Evolutionary conservation across 1,140 invertebrate species (phyloP), one percentile per base, ranked within the genome.

Genomic region (Eulimnadia texana): DNA sequence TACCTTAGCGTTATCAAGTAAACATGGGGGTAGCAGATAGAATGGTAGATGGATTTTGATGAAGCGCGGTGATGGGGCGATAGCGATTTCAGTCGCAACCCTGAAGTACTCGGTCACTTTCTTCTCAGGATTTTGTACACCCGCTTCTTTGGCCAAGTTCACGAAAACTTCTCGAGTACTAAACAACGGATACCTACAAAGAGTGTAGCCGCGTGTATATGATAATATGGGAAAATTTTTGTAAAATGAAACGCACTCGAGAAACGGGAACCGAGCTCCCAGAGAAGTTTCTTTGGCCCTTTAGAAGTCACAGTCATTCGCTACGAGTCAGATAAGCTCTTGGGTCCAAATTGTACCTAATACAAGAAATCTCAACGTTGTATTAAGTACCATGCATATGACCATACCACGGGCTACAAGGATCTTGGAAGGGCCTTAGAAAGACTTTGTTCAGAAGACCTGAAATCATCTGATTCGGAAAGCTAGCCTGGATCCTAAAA

Each of bases 271-370:
- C 11, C 73, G 65, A 9, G 62, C 61, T 19, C 13, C 65, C 59
- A 72, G 64, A 63, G 65, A 63, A 2, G 75, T 73, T 2, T 65
- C 63, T 33, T 77, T 73, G 0, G 69, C 62, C 66, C 70, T 66
- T 27, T 78, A 71, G 11, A 74, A 74, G 65, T 81, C 73, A 2
- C 77, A 64, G 62, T 79, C 68, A 62, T 78, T 74, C 1, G 66
- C 70, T 50, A 81, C 72, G 51, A 75, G 72, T 76, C 79, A 81
- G 0, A 78, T 70, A 73, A 81, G 79, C 68, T 82, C 80, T 65
- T 79, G 76, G 0, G 74, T 77, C 79, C 80, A 82, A 9, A 79
- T 81, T 3, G 80, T 75, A 42, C 79, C 71, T 78, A 13, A 27
- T n/a, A n/a, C n/a, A n/a, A n/a, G n/a, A n/a, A n/a, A n/a, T n/a